Base-by-base conservation (phyloP, 2,888 invertebrate species). In the Pandemis cinnamomeana region DNA sequence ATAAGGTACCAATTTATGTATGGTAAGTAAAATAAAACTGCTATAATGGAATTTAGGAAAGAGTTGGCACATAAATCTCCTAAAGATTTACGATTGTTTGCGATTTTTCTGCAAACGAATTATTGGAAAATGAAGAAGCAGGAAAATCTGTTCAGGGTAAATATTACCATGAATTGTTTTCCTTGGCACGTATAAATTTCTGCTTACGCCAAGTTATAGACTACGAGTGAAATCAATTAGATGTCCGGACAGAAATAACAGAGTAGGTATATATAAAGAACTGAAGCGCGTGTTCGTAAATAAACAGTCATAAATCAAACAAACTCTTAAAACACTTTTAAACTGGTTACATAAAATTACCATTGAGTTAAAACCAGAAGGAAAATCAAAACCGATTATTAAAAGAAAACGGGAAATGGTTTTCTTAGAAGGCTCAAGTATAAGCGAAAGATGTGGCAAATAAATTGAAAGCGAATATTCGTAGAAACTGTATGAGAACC, bases 401-500 rank as follows among this genome's bases (percentile, higher is more conserved):
- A 41, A 69, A 69, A 69, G 61, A 27, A 53, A 70, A 62, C 7
- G 41, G 42, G 41, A 15, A 62, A 71, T 58, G 13, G 27, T 58
- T 58, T 62, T 48, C 60, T 53, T 36, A 42, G 42, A 71, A 8
- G 36, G 10, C 51, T 11, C 78, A 80, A 84, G 86, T 84, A 83
- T 80, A 80, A 78, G 76, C 77, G 78, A 81, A 78, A 80, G 82
- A 80, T 82, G 81, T 81, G 78, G 74, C 80, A 80, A 84, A 88
- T 89, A 89, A 88, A 89, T 89, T 87, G 82, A 84, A 87, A 86
- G 82, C 81, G 82, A 87, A 88, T 88, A 89, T 88, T 85, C 84
- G 84, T 83, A 86, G 84, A 84, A 87, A 87, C 84, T 87, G 86
- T 85, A 84, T 83, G 84, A 77, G 79, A 84, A 86, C 89, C 90